Percentiles rank a stretch among this genome's conserved stretches.
Conservation (phyloP, 2,888 invertebrate genomes). For the Oscheius sp. region DNA sequence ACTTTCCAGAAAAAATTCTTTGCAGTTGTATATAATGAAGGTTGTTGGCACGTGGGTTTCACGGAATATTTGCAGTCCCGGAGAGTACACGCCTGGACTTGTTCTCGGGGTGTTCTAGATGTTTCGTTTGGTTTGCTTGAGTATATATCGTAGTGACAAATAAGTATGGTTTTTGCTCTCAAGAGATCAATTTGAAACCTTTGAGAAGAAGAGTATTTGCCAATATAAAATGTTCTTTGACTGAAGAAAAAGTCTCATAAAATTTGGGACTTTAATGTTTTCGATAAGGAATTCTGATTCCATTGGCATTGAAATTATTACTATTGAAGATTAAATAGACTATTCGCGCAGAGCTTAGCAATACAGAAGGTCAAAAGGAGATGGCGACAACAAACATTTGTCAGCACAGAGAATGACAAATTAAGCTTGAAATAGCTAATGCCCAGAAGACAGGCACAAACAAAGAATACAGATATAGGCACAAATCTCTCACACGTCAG, state of each 20-base stretch:
- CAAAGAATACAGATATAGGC: neutral
- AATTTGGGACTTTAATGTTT: too few species aligned
- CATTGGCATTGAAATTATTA: too few species aligned
- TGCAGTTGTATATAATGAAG: neutral
- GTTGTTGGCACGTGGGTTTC: conserved; percentile 2
- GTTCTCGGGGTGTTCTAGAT: conserved; percentile 15
- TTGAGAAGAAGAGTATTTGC: too few species aligned
- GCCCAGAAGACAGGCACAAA: neutral
- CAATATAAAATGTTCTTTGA: too few species aligned
- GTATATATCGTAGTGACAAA: too few species aligned
- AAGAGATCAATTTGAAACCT: neutral
- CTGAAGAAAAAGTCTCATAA: too few species aligned
- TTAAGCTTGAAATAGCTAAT: too few species aligned
- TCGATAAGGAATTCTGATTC: too few species aligned
- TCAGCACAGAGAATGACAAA: too few species aligned
- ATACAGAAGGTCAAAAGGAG: neutral
- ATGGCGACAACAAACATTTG: neutral
- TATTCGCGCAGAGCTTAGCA: too few species aligned
- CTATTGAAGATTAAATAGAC: too few species aligned
- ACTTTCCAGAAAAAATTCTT: neutral
- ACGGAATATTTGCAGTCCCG: conserved; percentile 14
- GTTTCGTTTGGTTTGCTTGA: conserved; percentile 12
- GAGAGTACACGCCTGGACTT: conserved; percentile 18
- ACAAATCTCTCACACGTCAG: neutral
- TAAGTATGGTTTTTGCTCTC: neutral